These are phyloP conservation scores for Amphimallon solstitiale DNA, from an alignment of 2,888 invertebrate genomes.

Conservation along the genomic window DNA sequence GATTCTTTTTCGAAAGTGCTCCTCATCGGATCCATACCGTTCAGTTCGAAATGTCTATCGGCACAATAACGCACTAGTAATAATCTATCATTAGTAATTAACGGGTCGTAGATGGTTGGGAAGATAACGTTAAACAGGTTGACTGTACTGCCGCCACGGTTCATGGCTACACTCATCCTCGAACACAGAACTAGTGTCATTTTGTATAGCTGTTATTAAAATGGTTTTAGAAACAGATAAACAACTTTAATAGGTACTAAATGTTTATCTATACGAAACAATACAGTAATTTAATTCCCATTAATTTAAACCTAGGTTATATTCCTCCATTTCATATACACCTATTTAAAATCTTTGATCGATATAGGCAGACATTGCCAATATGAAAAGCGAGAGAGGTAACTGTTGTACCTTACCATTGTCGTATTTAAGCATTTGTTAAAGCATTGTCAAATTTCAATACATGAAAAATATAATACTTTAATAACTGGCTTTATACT, in stretches of 20 bases:
- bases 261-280: constrained; percentile 40
- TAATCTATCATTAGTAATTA: constrained; percentile 54
- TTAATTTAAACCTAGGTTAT: constrained; percentile 28
- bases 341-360: background rate
- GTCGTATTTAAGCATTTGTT: no score
- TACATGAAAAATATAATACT: no score
- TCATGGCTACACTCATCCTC: constrained; percentile 38
- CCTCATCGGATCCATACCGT: constrained; percentile 18
- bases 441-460: no score
- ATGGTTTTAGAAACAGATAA: constrained; percentile 25
- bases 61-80: constrained; percentile 44
- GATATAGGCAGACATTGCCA: constrained; percentile 12
- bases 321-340: constrained; percentile 6
- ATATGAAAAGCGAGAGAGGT: no score
- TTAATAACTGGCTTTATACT: no score
- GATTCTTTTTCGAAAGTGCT: constrained; percentile 26
- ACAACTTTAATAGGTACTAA: constrained; percentile 35
- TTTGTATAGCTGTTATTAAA: constrained; percentile 14
- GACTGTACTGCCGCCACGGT: constrained; percentile 41
- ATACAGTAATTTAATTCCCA: constrained; percentile 39
- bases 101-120: constrained; percentile 50
- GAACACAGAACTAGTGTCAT: constrained; percentile 31
- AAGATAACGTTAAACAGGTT: constrained; percentile 49
- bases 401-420: no score
- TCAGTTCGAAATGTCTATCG: constrained; percentile 40